Evolutionary conservation across 2,888 invertebrate species (phyloP).

Genomic region (Sarcophaga subvicina): DNA sequence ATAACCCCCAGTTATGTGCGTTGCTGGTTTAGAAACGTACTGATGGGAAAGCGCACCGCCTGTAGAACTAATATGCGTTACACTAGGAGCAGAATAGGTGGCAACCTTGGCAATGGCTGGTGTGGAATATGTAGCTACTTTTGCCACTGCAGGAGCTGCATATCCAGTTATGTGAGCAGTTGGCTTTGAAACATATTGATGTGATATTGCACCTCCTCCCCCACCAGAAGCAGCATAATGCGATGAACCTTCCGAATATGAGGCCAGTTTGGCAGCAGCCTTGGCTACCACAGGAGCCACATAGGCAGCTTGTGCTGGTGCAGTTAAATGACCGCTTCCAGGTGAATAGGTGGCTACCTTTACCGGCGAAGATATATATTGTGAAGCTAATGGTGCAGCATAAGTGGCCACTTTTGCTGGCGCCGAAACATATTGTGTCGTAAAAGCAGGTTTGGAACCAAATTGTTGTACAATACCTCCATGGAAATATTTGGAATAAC

Average conservation of each 20-base stretch:
- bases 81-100: constrained; percentile 36
- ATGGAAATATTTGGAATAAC: constrained; percentile 24
- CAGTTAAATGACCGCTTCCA: constrained; percentile 63
- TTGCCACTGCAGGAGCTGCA: constrained; percentile 65
- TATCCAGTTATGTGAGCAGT: constrained; percentile 78
- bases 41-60: constrained; percentile 72
- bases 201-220: constrained; percentile 69
- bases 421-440: constrained; percentile 71
- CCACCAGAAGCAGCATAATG: constrained; percentile 39
- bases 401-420: constrained; percentile 71
- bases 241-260: constrained; percentile 7
- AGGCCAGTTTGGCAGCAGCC: constrained; percentile 70
- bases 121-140: constrained; percentile 65
- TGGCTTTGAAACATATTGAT: constrained; percentile 73
- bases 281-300: constrained; percentile 64
- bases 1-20: constrained; percentile 79
- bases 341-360: constrained; percentile 48
- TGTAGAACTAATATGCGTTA: constrained; percentile 51
- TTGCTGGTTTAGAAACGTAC: constrained; percentile 70
- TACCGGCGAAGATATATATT: constrained; percentile 67
- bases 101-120: constrained; percentile 30
- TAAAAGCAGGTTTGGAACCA: constrained; percentile 41
- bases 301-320: constrained; percentile 64
- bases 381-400: constrained; percentile 68
- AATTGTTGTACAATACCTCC: constrained; percentile 57